phyloP scores from a whole-genome alignment of 1,140 invertebrate species.

The Lucilia cuprina region DNA sequence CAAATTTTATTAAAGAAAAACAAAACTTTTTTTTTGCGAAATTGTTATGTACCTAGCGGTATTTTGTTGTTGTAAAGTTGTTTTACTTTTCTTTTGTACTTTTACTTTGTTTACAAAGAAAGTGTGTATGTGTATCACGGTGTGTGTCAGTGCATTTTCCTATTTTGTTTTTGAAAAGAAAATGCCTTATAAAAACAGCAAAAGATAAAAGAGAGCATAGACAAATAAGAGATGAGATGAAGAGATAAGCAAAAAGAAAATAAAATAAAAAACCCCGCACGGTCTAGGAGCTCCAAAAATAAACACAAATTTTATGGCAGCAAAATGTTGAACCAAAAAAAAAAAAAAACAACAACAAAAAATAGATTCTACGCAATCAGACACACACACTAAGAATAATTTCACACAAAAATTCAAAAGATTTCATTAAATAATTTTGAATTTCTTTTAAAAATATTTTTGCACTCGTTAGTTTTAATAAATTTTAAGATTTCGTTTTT shows the following conservation, averaged over 20 bases:
- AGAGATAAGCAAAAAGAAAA: not conserved
- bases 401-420: not conserved
- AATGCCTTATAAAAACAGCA: not conserved
- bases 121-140: not conserved
- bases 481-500: not conserved
- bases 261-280: not conserved
- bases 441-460: not conserved
- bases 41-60: not conserved
- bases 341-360: constrained; percentile 12
- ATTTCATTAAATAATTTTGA: not conserved
- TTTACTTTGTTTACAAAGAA: not conserved
- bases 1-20: not conserved
- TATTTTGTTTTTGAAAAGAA: not conserved
- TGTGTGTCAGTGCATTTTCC: constrained; percentile 5
- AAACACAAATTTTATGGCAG: constrained; percentile 21
- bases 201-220: not conserved
- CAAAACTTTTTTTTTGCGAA: not conserved
- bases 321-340: not conserved
- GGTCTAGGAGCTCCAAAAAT: constrained; percentile 34
- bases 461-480: not conserved
- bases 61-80: not conserved
- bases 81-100: not conserved
- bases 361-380: not conserved
- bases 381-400: not conserved
- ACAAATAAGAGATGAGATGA: not conserved